Conservation (phyloP, 2,113 vertebrate species). For the Oryzias curvinotus region DNA sequence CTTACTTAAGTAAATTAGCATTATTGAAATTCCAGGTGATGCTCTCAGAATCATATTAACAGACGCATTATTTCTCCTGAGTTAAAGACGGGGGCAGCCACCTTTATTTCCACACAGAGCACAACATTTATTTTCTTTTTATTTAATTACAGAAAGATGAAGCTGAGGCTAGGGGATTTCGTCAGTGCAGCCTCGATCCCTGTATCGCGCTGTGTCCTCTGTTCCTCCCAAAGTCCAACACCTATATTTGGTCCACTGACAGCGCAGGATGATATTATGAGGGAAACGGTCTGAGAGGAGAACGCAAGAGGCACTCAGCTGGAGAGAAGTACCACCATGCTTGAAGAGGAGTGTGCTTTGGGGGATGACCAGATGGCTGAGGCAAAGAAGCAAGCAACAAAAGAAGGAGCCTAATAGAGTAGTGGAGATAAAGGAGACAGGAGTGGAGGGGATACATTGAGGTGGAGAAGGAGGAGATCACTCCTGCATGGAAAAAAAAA, state of each 20-base stretch:
- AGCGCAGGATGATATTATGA: slow-evolving; percentile 50
- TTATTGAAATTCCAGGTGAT: slow-evolving; percentile 60
- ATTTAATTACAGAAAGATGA: slow-evolving; percentile 59
- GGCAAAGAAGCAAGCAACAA: slow-evolving; percentile 50
- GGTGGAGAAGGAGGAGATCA: slow-evolving; percentile 21
- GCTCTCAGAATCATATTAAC: slow-evolving; percentile 52
- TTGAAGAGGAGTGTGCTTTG: slow-evolving; percentile 65
- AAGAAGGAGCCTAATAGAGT: slow-evolving; percentile 61
- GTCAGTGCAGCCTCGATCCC: slow-evolving; percentile 6
- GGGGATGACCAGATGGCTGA: slow-evolving; percentile 69
- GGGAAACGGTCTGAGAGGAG: slow-evolving; percentile 60
- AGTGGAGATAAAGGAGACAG: slow-evolving; percentile 31
- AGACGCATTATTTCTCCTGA: slow-evolving; percentile 39
- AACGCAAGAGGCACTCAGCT: slow-evolving; percentile 62
- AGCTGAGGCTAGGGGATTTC: slow-evolving; percentile 8
- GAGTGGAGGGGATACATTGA: slow-evolving; percentile 17
- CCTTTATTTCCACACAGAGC: slow-evolving; percentile 38
- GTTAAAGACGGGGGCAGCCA: slow-evolving; percentile 6
- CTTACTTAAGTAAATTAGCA: slow-evolving; percentile 49
- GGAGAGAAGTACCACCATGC: slow-evolving; percentile 58
- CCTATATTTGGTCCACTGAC: slow-evolving; percentile 50
- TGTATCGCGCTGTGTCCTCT: not conserved
- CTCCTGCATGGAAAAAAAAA: slow-evolving; percentile 18
- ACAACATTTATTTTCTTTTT: slow-evolving; percentile 55
- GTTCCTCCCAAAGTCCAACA: slow-evolving; percentile 11